Base-by-base conservation (phyloP, 2,797 vertebrate genomes). In the Schizothorax lantsangensis region DNA sequence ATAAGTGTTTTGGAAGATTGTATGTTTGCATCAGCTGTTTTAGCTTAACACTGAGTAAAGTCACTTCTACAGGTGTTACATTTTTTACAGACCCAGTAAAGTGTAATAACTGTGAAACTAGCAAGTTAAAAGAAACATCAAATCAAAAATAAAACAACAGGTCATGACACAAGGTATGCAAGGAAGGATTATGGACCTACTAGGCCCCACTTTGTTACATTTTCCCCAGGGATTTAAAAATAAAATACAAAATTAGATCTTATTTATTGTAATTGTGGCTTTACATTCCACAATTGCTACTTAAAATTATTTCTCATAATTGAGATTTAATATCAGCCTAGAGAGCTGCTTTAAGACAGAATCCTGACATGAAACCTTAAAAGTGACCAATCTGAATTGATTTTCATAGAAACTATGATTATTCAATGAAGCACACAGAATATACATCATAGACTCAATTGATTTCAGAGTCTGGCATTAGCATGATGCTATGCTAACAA, bases 61-160 rank as follows among this genome's bases (percentile, higher is more conserved):
- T 10, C 66, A 36, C 40, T 36, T 54, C 59, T 84, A 83, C 30
- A 12, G 45, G 82, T 38, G 83, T 59, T 6, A 66, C 1, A 21
- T n/a, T 57, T 86, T 52, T 49, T 68, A 71, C 52, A 78, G 64
- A 84, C 12, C 49, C 52, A 23, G 69, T 30, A 47, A 84, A 80
- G 68, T 62, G 52, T 36, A 64, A 47, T 64, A 49, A 43, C 40
- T 86, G 26, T 74, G 75, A 79, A 83, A 84, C 49, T 38, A 66
- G 26, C 15, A 45, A 71, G 23, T 79, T 81, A 75, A 81, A 62
- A 64, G 71, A 86, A 88, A 86, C 23, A 73, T 26, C 1, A 80
- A 77, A 66, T 75, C 7, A 77, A 66, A 81, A 73, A 30, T 52
- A 80, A 72, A 57, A 72, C n/a, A 73, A 40, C 47, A 45, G 30